Base-by-base conservation (phyloP, 37 sponge, comb jelly and placozoan species). In the Agelas oroides region DNA sequence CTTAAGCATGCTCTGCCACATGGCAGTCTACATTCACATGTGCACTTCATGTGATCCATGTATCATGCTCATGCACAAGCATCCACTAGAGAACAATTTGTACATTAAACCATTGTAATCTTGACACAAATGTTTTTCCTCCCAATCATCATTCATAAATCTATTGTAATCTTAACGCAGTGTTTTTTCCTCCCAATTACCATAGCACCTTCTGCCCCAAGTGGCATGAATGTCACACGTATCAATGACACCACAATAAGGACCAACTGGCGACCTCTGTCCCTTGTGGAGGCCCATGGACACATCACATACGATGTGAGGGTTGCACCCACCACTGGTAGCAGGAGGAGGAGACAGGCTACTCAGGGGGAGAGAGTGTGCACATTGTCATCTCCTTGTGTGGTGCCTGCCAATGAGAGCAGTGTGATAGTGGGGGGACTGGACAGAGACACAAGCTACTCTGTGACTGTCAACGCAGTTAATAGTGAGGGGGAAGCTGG, bases 401-500 rank as follows among this genome's bases (percentile, higher is more conserved):
- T 14, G 15, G 84, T 84, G 14, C 64, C 35, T 30, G n/a, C 25
- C 11, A 56, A 65, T 25, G 12, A 54, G 75, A 65, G 74, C 20
- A 37, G 55, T 17, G 84, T 75, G 27, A 46, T n/a, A 37, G 46
- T 84, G 56, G 53, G 54, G 3, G 75, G 66, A 25, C 63, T 84
- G 38, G 66, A 74, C 34, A 54, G 75, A 16, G 38, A 14, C n/a
- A 30, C 28, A 38, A n/a, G 16, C 65, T 73, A 75, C 25, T 17
- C 35, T 28, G 32, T 84, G 1, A 58, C 55, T 13, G 75, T 73
- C 56, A 72, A 11, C 1, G 35, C 63, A 23, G 6, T 65, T n/a
- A 84, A 84, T 84, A 75, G 53, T 20, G 75, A 72, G 30, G 66
- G 53, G 14, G 37, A 53, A 24, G 33, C 0, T 12, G 81, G 79